Evolutionary conservation across 1,140 invertebrate species (phyloP), one percentile per base, ranked within the genome.

Genomic region (Zophobas morio): DNA sequence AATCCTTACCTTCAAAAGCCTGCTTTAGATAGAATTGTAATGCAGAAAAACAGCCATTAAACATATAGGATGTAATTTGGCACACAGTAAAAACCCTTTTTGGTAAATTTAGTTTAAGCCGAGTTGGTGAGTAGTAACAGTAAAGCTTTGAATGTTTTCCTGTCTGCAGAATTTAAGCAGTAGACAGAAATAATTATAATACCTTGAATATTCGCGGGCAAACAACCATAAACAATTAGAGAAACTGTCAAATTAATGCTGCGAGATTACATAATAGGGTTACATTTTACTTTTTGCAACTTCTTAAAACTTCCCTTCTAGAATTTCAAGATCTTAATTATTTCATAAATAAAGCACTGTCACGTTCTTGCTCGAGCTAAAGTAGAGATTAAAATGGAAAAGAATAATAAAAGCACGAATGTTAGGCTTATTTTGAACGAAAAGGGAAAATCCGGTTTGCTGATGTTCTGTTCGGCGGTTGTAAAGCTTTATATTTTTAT

Each of bases 331-430:
- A 42, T 32, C 60, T 40, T 66, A 66, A 66, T 66, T 66, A 66
- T 66, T 66, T 66, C 60, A 66, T 66, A 66, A 66, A 66, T 66
- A 66, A 66, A 66, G 60, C 60, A 46, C 60, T 66, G 60, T 66
- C 60, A 66, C 60, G 60, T 66, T 66, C 39, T 42, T 66, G 37
- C 42, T 37, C 60, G 37, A 32, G 60, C 37, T 66, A 42, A 66
- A 40, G 8, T 66, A 42, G 60, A 47, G 60, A 66, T 66, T 66
- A 66, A 66, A 66, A 32, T 42, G 3, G 42, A 63, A 66, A 66
- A 42, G 20, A 66, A 47, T 66, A 47, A 42, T 66, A 66, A 66
- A 40, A 46, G n/a, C n/a, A 42, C 57, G 6, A 4, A 66, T 8
- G 60, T 42, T 40, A 66, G 60, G 60, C 8, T 66, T 66, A 66